Evolutionary conservation across 2,113 vertebrate species (phyloP).

Genomic region (Edolisoma coerulescens): DNA sequence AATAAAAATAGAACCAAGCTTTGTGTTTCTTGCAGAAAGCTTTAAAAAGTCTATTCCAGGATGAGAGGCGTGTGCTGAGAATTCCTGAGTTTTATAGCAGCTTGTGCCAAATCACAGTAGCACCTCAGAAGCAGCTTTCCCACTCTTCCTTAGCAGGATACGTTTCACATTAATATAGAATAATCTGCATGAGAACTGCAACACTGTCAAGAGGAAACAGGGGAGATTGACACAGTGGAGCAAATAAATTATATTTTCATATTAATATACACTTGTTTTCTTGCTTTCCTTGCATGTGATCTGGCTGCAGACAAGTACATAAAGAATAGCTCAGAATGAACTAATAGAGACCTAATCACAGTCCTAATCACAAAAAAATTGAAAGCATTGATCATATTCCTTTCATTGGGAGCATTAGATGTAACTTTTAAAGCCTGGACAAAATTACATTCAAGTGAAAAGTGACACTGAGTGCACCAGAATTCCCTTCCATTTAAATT

Average conservation of each 20-base stretch:
- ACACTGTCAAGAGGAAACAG: not conserved
- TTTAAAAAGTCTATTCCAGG: not conserved
- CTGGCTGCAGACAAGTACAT: not conserved
- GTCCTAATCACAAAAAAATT: not conserved
- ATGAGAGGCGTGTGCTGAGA: not conserved
- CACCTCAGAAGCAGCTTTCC: not conserved
- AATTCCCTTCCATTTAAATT: not conserved
- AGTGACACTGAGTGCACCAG: not conserved
- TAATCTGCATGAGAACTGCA: not conserved
- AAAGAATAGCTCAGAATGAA: not conserved
- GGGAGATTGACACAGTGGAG: not conserved
- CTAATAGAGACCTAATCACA: not conserved
- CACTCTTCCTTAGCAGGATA: not conserved
- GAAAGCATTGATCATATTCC: not conserved
- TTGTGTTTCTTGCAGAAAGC: not conserved
- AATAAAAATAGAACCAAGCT: constrained; percentile 4
- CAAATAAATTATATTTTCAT: not conserved
- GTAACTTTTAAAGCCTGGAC: not conserved
- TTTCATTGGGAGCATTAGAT: not conserved
- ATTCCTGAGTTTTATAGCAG: not conserved
- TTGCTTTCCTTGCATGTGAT: not conserved
- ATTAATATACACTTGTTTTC: not conserved
- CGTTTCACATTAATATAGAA: not conserved
- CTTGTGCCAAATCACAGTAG: constrained; percentile 6
- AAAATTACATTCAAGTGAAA: not conserved